Conservation (phyloP, 2,797 vertebrate genomes). For the Catamblyrhynchus diadema region DNA sequence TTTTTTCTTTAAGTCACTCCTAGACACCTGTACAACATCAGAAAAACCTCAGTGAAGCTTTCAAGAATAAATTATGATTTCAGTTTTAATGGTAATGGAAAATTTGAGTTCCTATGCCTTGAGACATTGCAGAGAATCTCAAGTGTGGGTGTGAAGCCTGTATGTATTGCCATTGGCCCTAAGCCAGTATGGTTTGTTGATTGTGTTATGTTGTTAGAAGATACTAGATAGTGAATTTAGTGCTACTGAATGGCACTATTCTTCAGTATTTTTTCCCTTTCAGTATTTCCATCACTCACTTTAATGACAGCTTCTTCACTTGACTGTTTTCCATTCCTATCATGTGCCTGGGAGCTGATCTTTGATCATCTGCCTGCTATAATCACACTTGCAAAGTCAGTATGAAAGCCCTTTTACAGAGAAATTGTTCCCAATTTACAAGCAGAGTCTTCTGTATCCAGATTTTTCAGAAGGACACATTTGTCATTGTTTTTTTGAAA, state of each 20-base stretch:
- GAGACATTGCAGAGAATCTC: not conserved
- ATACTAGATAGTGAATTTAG: not conserved
- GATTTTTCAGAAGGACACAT: not conserved
- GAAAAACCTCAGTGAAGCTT: not conserved
- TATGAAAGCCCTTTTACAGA: not conserved
- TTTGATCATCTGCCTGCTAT: slow-evolving; percentile 19
- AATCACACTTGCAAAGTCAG: not conserved
- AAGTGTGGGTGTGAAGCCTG: not conserved
- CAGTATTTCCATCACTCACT: slow-evolving; percentile 36
- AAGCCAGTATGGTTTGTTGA: not conserved
- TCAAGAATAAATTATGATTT: not conserved
- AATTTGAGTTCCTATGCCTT: not conserved
- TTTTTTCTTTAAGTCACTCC: not conserved
- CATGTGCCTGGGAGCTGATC: slow-evolving; percentile 15
- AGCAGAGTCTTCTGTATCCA: not conserved
- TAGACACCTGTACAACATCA: not conserved
- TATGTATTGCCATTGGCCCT: not conserved
- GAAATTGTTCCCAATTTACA: not conserved
- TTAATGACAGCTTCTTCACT: slow-evolving; percentile 18
- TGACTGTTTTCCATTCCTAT: slow-evolving; percentile 41
- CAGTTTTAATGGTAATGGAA: not conserved
- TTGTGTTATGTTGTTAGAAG: not conserved
- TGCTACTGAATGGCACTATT: not conserved
- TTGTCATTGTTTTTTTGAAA: not conserved
- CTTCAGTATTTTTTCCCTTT: not conserved